phyloP scores from a whole-genome alignment of 2,113 vertebrate species.

The Ptilorrhoa leucosticta region DNA sequence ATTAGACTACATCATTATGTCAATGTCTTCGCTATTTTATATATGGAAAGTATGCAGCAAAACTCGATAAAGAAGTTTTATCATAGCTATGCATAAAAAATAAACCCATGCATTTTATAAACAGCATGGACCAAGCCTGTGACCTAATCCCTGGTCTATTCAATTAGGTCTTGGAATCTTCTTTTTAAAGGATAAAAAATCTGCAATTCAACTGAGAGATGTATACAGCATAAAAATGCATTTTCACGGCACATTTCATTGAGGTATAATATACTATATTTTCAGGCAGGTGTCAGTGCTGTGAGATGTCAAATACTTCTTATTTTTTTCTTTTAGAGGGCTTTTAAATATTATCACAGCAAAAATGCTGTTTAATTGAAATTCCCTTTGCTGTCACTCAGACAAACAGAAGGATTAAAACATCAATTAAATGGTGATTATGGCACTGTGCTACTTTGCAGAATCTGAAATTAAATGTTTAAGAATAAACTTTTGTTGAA shows the following conservation, averaged over 20 bases:
- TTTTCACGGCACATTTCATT: neutral
- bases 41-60: rapidly evolving
- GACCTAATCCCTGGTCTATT: neutral
- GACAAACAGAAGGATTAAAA: constrained; percentile 36
- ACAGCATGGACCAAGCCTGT: neutral
- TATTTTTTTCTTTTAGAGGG: neutral
- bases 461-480: constrained; percentile 23
- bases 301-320: neutral
- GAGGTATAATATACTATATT: neutral
- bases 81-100: neutral
- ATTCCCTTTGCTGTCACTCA: constrained; percentile 17
- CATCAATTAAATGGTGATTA: constrained; percentile 29
- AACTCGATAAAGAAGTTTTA: neutral
- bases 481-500: neutral
- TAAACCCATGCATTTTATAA: neutral
- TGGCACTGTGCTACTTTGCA: neutral
- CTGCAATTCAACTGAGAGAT: neutral
- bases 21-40: neutral
- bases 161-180: neutral
- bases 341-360: constrained; percentile 4
- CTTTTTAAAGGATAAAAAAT: neutral
- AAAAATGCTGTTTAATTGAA: constrained; percentile 43
- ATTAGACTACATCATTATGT: neutral
- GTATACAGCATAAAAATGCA: neutral
- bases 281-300: neutral